Evolutionary conservation across 1,140 invertebrate genomes (phyloP), one percentile per base, ranked within the genome.

Genomic region (Antheraea pernyi): DNA sequence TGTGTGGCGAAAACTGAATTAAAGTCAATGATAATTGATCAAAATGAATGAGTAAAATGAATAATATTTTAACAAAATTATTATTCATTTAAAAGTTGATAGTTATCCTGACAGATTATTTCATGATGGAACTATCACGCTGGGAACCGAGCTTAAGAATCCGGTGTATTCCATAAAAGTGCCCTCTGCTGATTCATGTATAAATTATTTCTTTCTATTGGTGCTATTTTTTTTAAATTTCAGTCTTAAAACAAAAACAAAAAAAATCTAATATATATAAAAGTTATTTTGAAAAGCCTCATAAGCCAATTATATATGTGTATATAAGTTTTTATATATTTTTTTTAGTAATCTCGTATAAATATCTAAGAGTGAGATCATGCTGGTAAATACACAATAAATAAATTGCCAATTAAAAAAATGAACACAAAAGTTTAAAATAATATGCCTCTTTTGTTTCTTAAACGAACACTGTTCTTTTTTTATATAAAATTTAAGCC

Each of bases 281-380:
- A 80, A 85, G 46, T 53, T 53, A 53, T 82, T 84, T 85, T 84
- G 78, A 86, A 42, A 81, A 91, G 88, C 89, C 88, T 90, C 88
- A 84, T 92, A 82, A 88, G 88, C 89, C 89, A 89, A 90, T 91
- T 88, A 90, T 46, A 89, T 88, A 78, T 82, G 81, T 85, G 82
- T 88, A 89, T 86, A 88, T 87, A 88, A 80, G 81, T 85, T 83
- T 83, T 89, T 88, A 30, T 85, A 86, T 85, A 86, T 81, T 85
- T 82, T 84, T 85, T 91, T 88, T 91, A 86, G 84, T 91, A 91
- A 91, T 92, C 88, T 92, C 90, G 83, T 90, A 90, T 91, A 91
- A 89, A 91, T 91, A 91, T 88, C 85, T 92, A 90, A 91, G 83
- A 85, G 81, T 92, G 90, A 91, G 90, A 92, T 92, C 90, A 92